These are phyloP conservation scores for Sandelia bainsii DNA, from an alignment of 2,797 vertebrate species.

Conservation along the genomic window DNA sequence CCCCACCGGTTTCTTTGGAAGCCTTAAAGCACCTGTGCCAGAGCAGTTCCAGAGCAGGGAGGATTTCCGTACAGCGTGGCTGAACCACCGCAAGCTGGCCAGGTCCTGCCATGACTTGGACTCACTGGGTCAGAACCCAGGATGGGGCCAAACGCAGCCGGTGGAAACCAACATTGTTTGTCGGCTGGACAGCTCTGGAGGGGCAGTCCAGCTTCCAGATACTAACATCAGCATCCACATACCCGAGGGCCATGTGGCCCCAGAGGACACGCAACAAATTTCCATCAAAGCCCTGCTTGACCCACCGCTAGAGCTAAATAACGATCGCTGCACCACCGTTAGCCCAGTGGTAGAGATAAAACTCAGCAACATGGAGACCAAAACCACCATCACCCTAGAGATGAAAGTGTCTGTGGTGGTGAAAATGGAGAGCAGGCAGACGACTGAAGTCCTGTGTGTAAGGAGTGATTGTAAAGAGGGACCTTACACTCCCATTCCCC, in stretches of 20 bases:
- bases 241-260: conserved; percentile 91
- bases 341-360: conserved; percentile 95
- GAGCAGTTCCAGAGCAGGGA: conserved; percentile 97
- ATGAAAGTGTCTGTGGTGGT: conserved; percentile 93
- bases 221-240: conserved; percentile 92
- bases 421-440: conserved; percentile 88
- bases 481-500: conserved; percentile 87
- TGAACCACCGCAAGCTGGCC: conserved; percentile 95
- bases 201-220: conserved; percentile 94
- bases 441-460: conserved; percentile 89
- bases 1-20: conserved; percentile 85
- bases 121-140: conserved; percentile 93
- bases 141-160: conserved; percentile 97
- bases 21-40: conserved; percentile 93
- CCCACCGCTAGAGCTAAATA: conserved; percentile 93
- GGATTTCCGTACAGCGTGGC: conserved; percentile 94
- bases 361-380: conserved; percentile 94
- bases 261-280: conserved; percentile 93
- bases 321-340: conserved; percentile 90
- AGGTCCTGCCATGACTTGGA: conserved; percentile 96
- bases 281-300: conserved; percentile 94
- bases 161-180: conserved; percentile 95
- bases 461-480: conserved; percentile 93
- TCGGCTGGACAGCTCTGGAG: conserved; percentile 92
- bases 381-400: conserved; percentile 89